Evolutionary conservation across 2,888 invertebrate species (phyloP), one percentile per base, ranked within the genome.

Genomic region (Glyphotaelius pellucidus): DNA sequence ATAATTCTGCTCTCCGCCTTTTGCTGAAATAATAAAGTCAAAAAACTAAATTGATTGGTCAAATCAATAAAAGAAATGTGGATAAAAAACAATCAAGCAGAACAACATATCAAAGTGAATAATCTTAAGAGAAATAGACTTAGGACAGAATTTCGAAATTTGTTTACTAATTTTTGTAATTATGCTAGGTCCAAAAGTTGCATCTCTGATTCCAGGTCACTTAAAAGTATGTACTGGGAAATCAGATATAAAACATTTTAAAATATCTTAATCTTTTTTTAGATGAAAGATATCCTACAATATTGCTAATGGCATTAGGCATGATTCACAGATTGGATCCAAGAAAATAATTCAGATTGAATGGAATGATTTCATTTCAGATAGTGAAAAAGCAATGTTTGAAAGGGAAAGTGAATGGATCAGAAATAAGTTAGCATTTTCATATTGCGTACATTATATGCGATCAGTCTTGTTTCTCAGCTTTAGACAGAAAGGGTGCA

Each of bases 41-140:
- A 31, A 32, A 84, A 87, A 30, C 31, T 87, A 47, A 42, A 14
- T 7, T 31, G 38, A 86, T n/a, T 86, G 47, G 30, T 42, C 38
- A 86, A 42, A 42, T 32, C 87, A 87, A 15, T 52, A 30, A 47
- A 87, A n/a, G 31, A 67, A 87, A 15, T 5, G 67, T 67, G 52
- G 25, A 67, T 25, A 67, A 3, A 38, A 67, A 87, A 87, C 87
- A 87, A 87, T 87, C 87, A 87, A 87, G 87, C 87, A 31, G 19
- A n/a, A 31, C 25, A 47, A 86, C 35, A 32, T 5, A 31, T 52
- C n/a, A 86, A 86, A 19, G 47, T 47, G 31, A 31, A 86, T 9
- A 84, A 84, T 38, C 2, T 38, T 5, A 38, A 84, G 38, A 84
- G 42, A 87, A 87, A 87, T 87, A 30, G 19, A 83, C 32, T 14